phyloP scores from a whole-genome alignment of 2,797 vertebrate genomes.

The Lagothrix lagotricha region DNA sequence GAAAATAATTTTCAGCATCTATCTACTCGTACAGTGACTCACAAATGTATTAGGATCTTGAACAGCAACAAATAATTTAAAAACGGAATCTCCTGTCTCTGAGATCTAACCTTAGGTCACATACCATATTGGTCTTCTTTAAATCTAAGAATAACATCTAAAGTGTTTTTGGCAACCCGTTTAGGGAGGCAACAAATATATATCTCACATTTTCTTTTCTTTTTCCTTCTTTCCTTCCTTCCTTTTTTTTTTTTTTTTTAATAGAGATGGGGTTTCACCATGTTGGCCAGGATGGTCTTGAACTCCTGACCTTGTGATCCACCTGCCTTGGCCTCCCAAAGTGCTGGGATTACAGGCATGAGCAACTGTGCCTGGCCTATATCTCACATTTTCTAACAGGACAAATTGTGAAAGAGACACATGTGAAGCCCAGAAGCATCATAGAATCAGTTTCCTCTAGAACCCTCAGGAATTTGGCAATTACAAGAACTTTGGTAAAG shows the following conservation, averaged over 20 bases:
- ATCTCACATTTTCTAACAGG: not conserved
- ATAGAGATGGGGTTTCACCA: too few relatives aligned
- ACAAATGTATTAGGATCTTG: not conserved
- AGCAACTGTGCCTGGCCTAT: too few relatives aligned
- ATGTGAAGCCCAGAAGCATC: not conserved
- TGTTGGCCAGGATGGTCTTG: too few relatives aligned
- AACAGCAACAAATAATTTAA: conserved; percentile 12
- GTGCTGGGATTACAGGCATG: too few relatives aligned
- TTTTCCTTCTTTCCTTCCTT: too few relatives aligned
- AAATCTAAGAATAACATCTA: not conserved
- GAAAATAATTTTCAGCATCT: not conserved
- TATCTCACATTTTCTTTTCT: not conserved
- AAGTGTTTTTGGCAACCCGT: not conserved
- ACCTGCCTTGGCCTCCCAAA: too few relatives aligned
- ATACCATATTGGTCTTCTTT: not conserved
- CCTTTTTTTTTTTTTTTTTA: too few relatives aligned
- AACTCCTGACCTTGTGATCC: too few relatives aligned
- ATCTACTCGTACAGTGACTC: not conserved
- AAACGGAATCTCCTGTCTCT: not conserved
- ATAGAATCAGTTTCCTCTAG: not conserved
- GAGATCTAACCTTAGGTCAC: not conserved
- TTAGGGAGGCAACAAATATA: not conserved
- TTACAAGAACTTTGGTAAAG: not conserved
- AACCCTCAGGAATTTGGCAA: conserved; percentile 22
- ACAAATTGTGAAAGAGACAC: not conserved